Conservation (phyloP, 2,888 invertebrate genomes). For the Apodemia mormo region DNA sequence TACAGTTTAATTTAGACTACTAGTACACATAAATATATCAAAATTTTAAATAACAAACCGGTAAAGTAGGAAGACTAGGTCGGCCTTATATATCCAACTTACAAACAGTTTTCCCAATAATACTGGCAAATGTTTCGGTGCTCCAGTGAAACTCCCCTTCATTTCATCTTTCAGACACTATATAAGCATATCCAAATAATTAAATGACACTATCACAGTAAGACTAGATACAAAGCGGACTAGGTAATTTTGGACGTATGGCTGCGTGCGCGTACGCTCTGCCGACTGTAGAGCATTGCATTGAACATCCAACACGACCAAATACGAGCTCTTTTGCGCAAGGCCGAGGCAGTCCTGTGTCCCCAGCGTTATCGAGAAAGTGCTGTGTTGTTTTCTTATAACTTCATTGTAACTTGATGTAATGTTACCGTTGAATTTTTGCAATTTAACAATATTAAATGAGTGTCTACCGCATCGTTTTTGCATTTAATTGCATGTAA, state of each 20-base stretch:
- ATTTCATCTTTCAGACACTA: constrained; percentile 55
- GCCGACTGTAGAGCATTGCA: constrained; percentile 33
- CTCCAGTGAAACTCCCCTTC: constrained; percentile 58
- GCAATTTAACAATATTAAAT: neutral
- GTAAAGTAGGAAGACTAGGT: constrained; percentile 83
- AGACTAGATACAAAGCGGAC: constrained; percentile 28
- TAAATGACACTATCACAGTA: constrained; percentile 30
- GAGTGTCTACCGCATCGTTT: too few species aligned
- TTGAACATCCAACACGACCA: constrained; percentile 59
- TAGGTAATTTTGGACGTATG: neutral
- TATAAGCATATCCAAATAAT: constrained; percentile 29
- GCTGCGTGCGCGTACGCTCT: constrained; percentile 47
- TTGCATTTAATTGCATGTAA: too few species aligned
- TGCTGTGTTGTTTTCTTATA: constrained; percentile 30
- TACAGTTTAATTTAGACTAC: too few species aligned
- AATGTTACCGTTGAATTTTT: constrained; percentile 12
- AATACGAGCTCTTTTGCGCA: constrained; percentile 54
- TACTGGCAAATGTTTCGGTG: constrained; percentile 60
- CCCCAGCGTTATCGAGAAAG: constrained; percentile 56
- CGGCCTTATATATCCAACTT: constrained; percentile 84
- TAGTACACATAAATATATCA: too few species aligned
- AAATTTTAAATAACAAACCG: constrained; percentile 70
- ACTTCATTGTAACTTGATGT: constrained; percentile 37
- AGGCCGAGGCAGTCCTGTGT: constrained; percentile 50
- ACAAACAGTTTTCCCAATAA: constrained; percentile 80